Conservation (phyloP, 2,113 vertebrate genomes). For the Scophthalmus maximus region DNA sequence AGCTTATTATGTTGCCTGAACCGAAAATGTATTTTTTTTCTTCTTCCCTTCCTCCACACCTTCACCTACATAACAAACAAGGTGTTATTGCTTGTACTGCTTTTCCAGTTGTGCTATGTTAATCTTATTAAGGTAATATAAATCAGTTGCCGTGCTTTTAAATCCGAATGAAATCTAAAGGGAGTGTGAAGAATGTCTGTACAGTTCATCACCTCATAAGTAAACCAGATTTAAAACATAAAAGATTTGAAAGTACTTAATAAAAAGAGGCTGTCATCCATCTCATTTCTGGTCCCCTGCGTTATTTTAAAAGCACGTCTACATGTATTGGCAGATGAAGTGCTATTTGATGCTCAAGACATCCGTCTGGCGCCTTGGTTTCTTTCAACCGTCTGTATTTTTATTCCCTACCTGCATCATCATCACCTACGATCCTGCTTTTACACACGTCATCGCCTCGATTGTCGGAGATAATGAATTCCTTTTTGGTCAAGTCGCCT, state of each 20-base stretch:
- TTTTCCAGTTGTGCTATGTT: neutral
- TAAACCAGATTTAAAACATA: slow-evolving; percentile 14
- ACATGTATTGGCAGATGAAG: slow-evolving; percentile 55
- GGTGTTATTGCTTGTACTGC: neutral
- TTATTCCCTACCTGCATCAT: slow-evolving; percentile 43
- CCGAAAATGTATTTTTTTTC: neutral
- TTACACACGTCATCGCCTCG: slow-evolving; percentile 28
- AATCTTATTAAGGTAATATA: neutral
- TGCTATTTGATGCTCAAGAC: slow-evolving; percentile 48
- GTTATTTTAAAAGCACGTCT: slow-evolving; percentile 50
- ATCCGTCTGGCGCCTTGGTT: slow-evolving; percentile 49
- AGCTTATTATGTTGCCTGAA: slow-evolving; percentile 4
- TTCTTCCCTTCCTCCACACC: neutral
- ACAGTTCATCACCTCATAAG: neutral
- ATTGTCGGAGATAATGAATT: slow-evolving; percentile 42
- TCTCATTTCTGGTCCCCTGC: slow-evolving; percentile 12
- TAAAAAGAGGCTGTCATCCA: slow-evolving; percentile 2
- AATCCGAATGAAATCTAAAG: neutral
- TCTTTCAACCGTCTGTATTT: slow-evolving; percentile 47
- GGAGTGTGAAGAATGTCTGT: neutral
- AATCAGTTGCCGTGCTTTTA: neutral
- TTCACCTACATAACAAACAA: neutral
- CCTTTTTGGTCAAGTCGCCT: slow-evolving; percentile 37
- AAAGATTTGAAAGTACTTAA: slow-evolving; percentile 17
- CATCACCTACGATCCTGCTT: slow-evolving; percentile 46